Percentiles rank a stretch among this genome's conserved stretches.
phyloP scores from a whole-genome alignment of 2,888 invertebrate species.

The Apantesis nais region DNA sequence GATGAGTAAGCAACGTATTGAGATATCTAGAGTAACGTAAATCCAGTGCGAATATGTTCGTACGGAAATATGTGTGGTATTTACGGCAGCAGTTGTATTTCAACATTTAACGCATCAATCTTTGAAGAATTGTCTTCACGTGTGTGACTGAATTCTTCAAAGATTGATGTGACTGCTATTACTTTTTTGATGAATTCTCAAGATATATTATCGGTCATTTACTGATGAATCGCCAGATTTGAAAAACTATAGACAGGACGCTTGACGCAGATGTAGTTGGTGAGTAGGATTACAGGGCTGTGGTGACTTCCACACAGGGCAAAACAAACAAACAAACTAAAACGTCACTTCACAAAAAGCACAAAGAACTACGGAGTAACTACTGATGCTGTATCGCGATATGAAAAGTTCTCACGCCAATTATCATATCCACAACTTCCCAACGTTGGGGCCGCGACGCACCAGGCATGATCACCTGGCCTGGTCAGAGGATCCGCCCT shows the following conservation, averaged over 20 bases:
- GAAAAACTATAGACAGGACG: neutral
- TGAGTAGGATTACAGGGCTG: too few species aligned
- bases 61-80: neutral
- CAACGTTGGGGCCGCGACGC: too few species aligned
- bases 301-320: too few species aligned
- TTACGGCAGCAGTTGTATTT: neutral
- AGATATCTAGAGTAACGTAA: neutral
- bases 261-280: too few species aligned
- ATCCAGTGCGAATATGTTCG: neutral
- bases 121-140: neutral
- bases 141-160: neutral
- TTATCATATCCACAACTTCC: too few species aligned
- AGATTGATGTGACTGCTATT: neutral
- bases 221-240: neutral
- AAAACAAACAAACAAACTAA: too few species aligned
- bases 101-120: neutral
- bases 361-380: neutral
- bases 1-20: slow-evolving; percentile 9
- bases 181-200: neutral
- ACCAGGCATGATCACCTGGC: too few species aligned
- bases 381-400: too few species aligned
- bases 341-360: too few species aligned
- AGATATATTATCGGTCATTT: neutral
- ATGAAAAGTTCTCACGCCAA: too few species aligned
- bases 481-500: too few species aligned